phyloP scores from a whole-genome alignment of 2,113 vertebrate species.

The Platichthys flesus region DNA sequence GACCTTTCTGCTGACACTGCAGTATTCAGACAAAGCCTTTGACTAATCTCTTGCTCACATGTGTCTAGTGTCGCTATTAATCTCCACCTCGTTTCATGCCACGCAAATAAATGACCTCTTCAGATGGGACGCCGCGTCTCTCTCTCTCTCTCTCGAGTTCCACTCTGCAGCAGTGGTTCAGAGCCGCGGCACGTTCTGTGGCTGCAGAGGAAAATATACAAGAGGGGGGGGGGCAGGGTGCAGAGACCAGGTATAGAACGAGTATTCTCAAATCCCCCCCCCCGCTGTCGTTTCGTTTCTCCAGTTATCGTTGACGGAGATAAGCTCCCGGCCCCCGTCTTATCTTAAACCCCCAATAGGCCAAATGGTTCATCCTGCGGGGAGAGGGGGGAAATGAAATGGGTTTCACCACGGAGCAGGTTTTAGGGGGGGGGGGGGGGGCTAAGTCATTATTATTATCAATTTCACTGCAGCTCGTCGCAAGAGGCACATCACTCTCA shows the following conservation, averaged over 20 bases:
- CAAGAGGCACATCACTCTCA: slow-evolving; percentile 42
- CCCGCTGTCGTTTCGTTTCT: slow-evolving; percentile 70
- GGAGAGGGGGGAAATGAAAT: slow-evolving; percentile 68
- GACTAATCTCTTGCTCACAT: slow-evolving; percentile 70
- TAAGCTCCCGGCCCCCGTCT: slow-evolving; percentile 74
- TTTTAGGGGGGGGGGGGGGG: slow-evolving; percentile 44
- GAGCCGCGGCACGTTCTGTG: slow-evolving; percentile 40
- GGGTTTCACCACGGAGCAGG: slow-evolving; percentile 63
- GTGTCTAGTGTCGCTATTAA: slow-evolving; percentile 61
- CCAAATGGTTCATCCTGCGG: slow-evolving; percentile 70
- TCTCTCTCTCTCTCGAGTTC: slow-evolving; percentile 26
- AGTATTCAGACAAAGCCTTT: slow-evolving; percentile 67
- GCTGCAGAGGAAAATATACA: background rate
- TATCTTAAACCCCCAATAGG: slow-evolving; percentile 78
- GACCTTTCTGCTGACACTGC: slow-evolving; percentile 73
- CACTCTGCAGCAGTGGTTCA: slow-evolving; percentile 56
- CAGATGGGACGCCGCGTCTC: slow-evolving; percentile 66
- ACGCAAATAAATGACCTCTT: slow-evolving; percentile 75
- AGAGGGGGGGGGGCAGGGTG: background rate
- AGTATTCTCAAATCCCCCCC: slow-evolving; percentile 68
- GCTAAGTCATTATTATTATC: slow-evolving; percentile 47
- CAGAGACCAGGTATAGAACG: slow-evolving; percentile 56
- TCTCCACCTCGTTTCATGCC: slow-evolving; percentile 65
- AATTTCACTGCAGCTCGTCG: slow-evolving; percentile 36
- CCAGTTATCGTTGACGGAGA: slow-evolving; percentile 73